Percentiles rank a stretch among this genome's conserved stretches.
phyloP scores from a whole-genome alignment of 2,888 invertebrate species.

The Cecidostiba fungosa region DNA sequence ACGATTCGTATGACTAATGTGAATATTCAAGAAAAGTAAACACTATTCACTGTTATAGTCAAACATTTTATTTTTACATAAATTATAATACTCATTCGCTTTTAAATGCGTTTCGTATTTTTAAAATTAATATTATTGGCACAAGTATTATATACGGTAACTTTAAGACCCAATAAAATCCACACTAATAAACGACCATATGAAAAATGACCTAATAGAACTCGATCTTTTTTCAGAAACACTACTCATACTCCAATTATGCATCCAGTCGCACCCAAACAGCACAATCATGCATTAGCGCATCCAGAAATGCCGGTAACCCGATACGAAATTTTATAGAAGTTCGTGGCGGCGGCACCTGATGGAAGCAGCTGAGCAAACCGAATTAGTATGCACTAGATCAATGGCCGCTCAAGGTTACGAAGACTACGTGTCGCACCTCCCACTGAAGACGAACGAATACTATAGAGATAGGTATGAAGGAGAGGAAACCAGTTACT shows the following conservation, averaged over 20 bases:
- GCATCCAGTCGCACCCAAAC: neutral
- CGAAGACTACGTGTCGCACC: constrained; percentile 6
- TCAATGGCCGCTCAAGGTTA: constrained; percentile 60
- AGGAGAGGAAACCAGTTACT: constrained; percentile 50
- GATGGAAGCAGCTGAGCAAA: constrained; percentile 62
- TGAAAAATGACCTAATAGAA: no score
- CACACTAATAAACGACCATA: no score
- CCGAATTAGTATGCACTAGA: constrained; percentile 68
- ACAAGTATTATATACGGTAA: neutral
- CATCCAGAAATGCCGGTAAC: neutral
- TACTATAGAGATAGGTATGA: neutral
- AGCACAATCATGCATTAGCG: neutral
- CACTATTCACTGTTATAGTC: no score
- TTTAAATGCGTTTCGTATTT: no score
- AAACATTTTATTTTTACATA: no score
- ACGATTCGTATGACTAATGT: no score
- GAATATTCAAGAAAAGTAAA: no score
- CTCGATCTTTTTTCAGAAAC: no score
- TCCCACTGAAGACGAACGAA: constrained; percentile 14
- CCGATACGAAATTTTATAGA: constrained; percentile 8
- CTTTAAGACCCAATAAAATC: no score
- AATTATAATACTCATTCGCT: no score
- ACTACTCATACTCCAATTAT: no score
- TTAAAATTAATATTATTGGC: no score
- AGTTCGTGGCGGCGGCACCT: constrained; percentile 16